Base-by-base conservation (phyloP, 1,140 invertebrate species). In the Drosophila pseudoananassae region DNA sequence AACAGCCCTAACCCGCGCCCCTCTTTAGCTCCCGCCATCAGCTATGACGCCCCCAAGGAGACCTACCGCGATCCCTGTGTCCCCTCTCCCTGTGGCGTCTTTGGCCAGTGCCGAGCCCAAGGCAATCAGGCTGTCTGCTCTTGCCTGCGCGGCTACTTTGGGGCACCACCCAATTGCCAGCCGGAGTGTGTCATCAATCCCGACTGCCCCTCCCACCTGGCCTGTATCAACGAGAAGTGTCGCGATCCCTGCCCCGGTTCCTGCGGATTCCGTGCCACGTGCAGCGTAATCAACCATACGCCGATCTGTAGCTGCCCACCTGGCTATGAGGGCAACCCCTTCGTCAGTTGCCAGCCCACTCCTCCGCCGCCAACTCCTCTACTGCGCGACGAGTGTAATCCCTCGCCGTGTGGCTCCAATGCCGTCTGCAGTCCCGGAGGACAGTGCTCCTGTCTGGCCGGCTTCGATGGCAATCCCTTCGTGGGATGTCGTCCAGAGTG, bases 191-290 rank as follows among this genome's bases (percentile, higher is more conserved):
- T 94, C 2, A 90, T 95, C 12, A 96, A 95, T 91, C 94, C 95
- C n/a, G 96, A 97, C 70, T 98, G 97, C 92, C 23, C 94, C 6
- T 89, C 93, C 15, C 93, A 95, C 74, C 93, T 94, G 79, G 94
- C 95, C 8, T 97, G 96, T 82, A 83, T 95, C n/a, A 93, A 93
- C 58, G 93, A 95, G 72, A 95, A 95, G 92, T 97, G 96, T 92
- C 91, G 90, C n/a, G 94, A 97, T 84, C 96, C 96, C 8, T 97
- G 96, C 76, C 92, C 94, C 53, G 95, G 95, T 58, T 97, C 95
- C n/a, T 97, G 96, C 91, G 96, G 96, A 7, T 93, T 95, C 43
- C 95, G 95, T 88, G 96, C 97, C n/a, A 93, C 95, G 74, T 98
- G 97, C 90, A 94, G 94, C 73, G 95, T 97, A 3, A 94, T 96